Evolutionary conservation across 2,888 invertebrate species (phyloP).

Genomic region (Tribolium freemani): DNA sequence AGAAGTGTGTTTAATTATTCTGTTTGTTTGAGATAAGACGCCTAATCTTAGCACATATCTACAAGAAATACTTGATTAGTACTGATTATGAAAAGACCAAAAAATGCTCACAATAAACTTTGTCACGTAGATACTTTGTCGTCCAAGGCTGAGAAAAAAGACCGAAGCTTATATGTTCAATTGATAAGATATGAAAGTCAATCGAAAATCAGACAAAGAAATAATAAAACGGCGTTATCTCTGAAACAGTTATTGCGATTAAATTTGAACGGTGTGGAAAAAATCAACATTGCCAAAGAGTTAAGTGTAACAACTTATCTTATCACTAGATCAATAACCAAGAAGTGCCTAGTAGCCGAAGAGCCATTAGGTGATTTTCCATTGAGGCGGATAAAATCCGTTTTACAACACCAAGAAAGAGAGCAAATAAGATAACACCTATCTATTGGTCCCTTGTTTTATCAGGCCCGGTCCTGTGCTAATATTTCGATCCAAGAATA

Average conservation of each 20-base stretch:
- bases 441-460: background rate
- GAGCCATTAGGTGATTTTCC: slow-evolving; percentile 11
- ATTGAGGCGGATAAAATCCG: background rate
- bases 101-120: slow-evolving; percentile 37
- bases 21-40: slow-evolving; percentile 43
- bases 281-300: slow-evolving; percentile 58
- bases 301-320: slow-evolving; percentile 20
- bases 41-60: slow-evolving; percentile 43
- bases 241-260: slow-evolving; percentile 3
- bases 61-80: slow-evolving; percentile 46
- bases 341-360: slow-evolving; percentile 30
- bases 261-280: slow-evolving; percentile 50
- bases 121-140: slow-evolving; percentile 40
- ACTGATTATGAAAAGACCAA: slow-evolving; percentile 42
- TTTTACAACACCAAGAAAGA: slow-evolving; percentile 11
- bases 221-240: slow-evolving; percentile 26
- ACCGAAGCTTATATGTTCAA: slow-evolving; percentile 39
- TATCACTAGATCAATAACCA: slow-evolving; percentile 37
- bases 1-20: slow-evolving; percentile 36
- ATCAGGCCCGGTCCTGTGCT: slow-evolving; percentile 1
- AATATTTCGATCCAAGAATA: background rate
- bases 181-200: slow-evolving; percentile 38
- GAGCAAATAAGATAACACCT: slow-evolving; percentile 37
- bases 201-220: slow-evolving; percentile 40
- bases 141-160: slow-evolving; percentile 18